A percentile compares a stretch with the other conserved stretches of the same genome.
Conservation (phyloP, 2,797 vertebrate species). For the Pipistrellus nathusii region DNA sequence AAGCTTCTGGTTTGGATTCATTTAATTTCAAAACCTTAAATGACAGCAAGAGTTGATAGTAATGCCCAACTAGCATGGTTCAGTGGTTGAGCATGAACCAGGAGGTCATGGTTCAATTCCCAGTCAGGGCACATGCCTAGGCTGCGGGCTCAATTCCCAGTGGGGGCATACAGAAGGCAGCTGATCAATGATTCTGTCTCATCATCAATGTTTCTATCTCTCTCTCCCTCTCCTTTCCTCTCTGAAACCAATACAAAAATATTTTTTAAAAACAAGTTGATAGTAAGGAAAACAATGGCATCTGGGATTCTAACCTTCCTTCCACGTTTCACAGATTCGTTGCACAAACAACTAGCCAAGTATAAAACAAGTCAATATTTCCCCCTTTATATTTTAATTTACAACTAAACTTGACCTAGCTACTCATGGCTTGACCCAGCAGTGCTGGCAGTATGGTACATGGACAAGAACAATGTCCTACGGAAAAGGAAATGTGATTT, state of each 20-base stretch:
- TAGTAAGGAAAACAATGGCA: slow-evolving; percentile 1
- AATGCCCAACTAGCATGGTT: background rate
- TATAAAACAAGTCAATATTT: background rate
- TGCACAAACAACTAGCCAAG: background rate
- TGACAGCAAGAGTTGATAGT: background rate
- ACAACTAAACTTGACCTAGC: background rate
- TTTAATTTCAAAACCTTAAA: background rate
- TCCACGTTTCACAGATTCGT: background rate
- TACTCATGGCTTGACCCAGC: background rate
- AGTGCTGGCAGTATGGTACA: background rate
- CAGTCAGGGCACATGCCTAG: no score
- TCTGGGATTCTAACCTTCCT: slow-evolving; percentile 15
- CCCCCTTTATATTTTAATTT: slow-evolving; percentile 20
- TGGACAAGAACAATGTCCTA: background rate
- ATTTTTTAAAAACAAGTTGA: background rate
- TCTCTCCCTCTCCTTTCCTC: no score
- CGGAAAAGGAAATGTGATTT: background rate
- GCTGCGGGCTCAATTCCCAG: no score
- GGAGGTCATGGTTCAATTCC: no score
- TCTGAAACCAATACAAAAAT: no score
- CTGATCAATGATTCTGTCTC: no score
- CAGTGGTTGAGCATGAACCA: no score
- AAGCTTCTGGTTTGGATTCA: slow-evolving; percentile 5
- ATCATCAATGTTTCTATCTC: no score
- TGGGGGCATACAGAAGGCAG: no score